Evolutionary conservation across 2,797 vertebrate species (phyloP).

Genomic region (Scolopax bukidnonensis): DNA sequence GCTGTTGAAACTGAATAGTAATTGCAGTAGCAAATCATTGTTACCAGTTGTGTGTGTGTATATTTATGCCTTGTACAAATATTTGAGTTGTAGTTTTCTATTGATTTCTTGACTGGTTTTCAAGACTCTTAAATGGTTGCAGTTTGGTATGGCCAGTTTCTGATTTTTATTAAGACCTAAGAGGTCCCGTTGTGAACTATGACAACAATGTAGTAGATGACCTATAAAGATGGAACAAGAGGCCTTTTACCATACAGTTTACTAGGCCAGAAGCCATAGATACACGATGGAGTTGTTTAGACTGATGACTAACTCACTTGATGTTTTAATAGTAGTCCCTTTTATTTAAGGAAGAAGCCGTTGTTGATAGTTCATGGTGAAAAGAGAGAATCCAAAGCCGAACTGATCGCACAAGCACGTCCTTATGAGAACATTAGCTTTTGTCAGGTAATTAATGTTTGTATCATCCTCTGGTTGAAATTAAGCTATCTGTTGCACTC

Average conservation of each 20-base stretch:
- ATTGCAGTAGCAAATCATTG: background rate
- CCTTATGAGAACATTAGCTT: slow-evolving; percentile 88
- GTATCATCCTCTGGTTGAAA: background rate
- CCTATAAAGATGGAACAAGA: background rate
- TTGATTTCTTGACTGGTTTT: background rate
- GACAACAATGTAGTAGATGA: background rate
- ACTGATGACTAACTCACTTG: background rate
- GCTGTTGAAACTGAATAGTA: background rate
- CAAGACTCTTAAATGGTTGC: background rate
- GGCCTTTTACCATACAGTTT: background rate
- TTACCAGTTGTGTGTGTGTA: background rate
- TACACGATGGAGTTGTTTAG: background rate
- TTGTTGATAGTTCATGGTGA: slow-evolving; percentile 94
- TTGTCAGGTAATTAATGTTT: slow-evolving; percentile 87
- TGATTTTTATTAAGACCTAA: background rate
- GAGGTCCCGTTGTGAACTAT: background rate
- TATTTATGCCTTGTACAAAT: rapidly evolving
- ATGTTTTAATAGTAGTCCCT: background rate
- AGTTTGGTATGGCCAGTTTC: background rate
- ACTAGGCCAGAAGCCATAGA: background rate
- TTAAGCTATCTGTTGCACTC: background rate
- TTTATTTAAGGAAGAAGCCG: slow-evolving; percentile 84
- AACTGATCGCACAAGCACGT: slow-evolving; percentile 87
- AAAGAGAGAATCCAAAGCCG: slow-evolving; percentile 92
- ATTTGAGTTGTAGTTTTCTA: background rate